Conservation (phyloP, 2,888 invertebrate species). For the Osedax frankpressi region DNA sequence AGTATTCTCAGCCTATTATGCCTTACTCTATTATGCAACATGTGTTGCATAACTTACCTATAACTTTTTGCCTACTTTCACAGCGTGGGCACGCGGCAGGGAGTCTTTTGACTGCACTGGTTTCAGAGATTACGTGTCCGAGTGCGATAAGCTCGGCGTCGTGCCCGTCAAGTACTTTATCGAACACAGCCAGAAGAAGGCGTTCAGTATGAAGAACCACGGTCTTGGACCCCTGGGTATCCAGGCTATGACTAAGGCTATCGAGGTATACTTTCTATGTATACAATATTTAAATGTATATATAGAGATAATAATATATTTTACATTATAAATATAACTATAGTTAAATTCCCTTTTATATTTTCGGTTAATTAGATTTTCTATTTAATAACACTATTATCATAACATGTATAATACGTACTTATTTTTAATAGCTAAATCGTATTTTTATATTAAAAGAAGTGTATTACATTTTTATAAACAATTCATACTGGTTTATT, state of each 20-base stretch:
- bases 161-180: constrained; percentile 40
- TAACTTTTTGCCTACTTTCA: too few species aligned
- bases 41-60: too few species aligned
- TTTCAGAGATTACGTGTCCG: constrained; percentile 32
- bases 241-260: constrained; percentile 25
- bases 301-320: background rate
- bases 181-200: constrained; percentile 37
- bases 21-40: too few species aligned
- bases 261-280: constrained; percentile 21
- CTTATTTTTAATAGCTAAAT: too few species aligned
- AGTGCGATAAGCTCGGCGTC: constrained; percentile 37
- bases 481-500: too few species aligned
- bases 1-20: too few species aligned
- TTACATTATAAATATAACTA: background rate
- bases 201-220: constrained; percentile 34
- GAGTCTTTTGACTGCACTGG: constrained; percentile 29
- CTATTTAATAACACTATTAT: too few species aligned
- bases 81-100: constrained; percentile 5
- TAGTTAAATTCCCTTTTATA: too few species aligned
- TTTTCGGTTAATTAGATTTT: too few species aligned
- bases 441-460: too few species aligned
- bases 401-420: too few species aligned
- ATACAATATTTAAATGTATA: background rate
- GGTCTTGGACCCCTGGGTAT: constrained; percentile 26
- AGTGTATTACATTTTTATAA: too few species aligned